phyloP scores from a whole-genome alignment of 2,797 vertebrate species.

The Smutsia temminckii region DNA sequence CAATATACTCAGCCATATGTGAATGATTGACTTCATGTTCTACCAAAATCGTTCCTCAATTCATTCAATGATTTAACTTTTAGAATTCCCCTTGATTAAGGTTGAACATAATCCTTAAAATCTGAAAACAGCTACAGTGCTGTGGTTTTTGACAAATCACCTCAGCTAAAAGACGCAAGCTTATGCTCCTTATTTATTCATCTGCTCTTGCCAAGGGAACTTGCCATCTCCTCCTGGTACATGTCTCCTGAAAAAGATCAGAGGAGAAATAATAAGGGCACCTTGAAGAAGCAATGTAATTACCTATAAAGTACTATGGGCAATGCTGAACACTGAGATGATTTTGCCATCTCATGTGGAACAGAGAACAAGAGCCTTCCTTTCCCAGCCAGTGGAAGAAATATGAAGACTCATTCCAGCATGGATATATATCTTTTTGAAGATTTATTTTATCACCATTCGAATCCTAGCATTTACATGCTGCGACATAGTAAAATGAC shows the following conservation, averaged over 20 bases:
- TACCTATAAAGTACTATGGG: constrained; percentile 41
- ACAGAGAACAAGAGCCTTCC: constrained; percentile 53
- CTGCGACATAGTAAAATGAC: background rate
- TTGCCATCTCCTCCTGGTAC: constrained; percentile 57
- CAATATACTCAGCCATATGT: background rate
- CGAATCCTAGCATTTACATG: constrained; percentile 19
- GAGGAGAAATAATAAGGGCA: constrained; percentile 74
- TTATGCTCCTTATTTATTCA: constrained; percentile 68
- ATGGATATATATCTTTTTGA: background rate
- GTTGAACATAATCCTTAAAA: constrained; percentile 42
- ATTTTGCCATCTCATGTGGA: constrained; percentile 68
- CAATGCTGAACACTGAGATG: constrained; percentile 1
- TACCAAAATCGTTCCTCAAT: constrained; percentile 32
- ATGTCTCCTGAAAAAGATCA: constrained; percentile 65
- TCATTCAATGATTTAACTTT: constrained; percentile 34
- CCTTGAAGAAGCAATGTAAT: constrained; percentile 74
- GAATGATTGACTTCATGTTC: background rate
- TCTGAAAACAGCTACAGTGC: constrained; percentile 35
- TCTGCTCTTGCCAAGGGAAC: constrained; percentile 67
- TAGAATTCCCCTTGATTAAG: constrained; percentile 38
- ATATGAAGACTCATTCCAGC: background rate
- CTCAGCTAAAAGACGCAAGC: constrained; percentile 62
- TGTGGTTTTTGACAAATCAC: constrained; percentile 68
- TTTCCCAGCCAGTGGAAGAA: background rate
- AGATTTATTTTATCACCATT: background rate